Percentiles rank a stretch among this genome's conserved stretches.
Conservation (phyloP, 1,140 invertebrate genomes). For the Dendrolimus kikuchii region DNA sequence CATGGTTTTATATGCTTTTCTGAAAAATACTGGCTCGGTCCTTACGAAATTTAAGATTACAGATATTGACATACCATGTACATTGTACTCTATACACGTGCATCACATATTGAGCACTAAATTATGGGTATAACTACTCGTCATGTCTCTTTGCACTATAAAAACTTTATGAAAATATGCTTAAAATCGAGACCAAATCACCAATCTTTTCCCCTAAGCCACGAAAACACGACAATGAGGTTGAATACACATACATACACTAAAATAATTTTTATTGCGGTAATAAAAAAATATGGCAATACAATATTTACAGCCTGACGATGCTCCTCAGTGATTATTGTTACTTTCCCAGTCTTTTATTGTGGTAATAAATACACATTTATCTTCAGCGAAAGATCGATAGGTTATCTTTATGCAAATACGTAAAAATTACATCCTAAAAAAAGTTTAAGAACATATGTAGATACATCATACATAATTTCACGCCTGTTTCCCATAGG, state of each 20-base stretch:
- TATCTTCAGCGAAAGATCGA: not conserved
- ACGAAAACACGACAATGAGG: not conserved
- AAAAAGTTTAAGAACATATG: not conserved
- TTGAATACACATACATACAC: constrained; percentile 6
- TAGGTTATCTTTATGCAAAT: not conserved
- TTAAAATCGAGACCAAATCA: not conserved
- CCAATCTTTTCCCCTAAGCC: not conserved
- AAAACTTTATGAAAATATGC: no score
- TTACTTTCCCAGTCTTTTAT: constrained; percentile 31
- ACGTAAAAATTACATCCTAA: not conserved
- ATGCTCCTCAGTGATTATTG: constrained; percentile 27
- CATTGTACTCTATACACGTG: no score
- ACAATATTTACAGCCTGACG: constrained; percentile 31
- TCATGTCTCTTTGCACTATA: no score
- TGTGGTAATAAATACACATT: constrained; percentile 13
- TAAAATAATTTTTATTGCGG: constrained; percentile 22
- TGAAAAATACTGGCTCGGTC: no score
- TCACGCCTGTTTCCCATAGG: no score
- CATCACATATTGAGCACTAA: no score
- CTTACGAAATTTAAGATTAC: no score
- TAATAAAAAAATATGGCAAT: constrained; percentile 34
- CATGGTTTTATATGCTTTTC: no score
- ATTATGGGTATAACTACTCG: no score
- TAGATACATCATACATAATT: no score
- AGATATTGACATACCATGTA: no score